phyloP scores from a whole-genome alignment of 2,888 invertebrate genomes.

The Diploptera punctata region DNA sequence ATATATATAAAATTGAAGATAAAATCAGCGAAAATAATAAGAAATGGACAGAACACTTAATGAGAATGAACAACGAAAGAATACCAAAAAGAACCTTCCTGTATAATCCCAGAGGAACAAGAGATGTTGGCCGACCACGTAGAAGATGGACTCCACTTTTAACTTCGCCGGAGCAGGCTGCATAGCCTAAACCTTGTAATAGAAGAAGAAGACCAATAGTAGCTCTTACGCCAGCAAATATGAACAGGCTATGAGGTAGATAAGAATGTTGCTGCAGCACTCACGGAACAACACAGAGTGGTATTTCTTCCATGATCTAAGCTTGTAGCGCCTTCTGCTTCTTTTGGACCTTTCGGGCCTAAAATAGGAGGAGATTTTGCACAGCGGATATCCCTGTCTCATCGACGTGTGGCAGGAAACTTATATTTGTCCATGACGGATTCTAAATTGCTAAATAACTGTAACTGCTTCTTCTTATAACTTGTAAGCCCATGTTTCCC shows the following conservation, averaged over 20 bases:
- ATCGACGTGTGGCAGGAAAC: constrained; percentile 49
- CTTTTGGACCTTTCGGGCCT: constrained; percentile 53
- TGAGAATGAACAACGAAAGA: too few relatives aligned
- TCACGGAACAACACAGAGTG: constrained; percentile 55
- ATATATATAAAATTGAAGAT: too few relatives aligned
- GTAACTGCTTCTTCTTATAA: too few relatives aligned
- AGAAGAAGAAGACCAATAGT: constrained; percentile 49
- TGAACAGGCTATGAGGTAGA: constrained; percentile 59
- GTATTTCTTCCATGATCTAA: constrained; percentile 53
- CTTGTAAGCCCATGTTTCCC: too few relatives aligned
- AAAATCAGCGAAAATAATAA: too few relatives aligned
- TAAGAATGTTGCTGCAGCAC: constrained; percentile 52
- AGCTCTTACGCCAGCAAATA: constrained; percentile 51
- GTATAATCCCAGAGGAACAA: too few relatives aligned
- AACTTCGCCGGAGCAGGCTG: too few relatives aligned
- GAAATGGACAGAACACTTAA: too few relatives aligned
- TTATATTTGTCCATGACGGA: constrained; percentile 44
- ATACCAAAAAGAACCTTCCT: too few relatives aligned
- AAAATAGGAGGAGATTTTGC: constrained; percentile 51
- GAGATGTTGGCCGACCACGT: too few relatives aligned
- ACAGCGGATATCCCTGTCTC: constrained; percentile 55
- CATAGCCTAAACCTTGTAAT: too few relatives aligned
- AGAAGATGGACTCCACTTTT: too few relatives aligned
- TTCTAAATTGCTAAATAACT: constrained; percentile 46
- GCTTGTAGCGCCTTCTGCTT: constrained; percentile 54